Percentiles rank a stretch among this genome's conserved stretches.
phyloP scores from a whole-genome alignment of 2,888 invertebrate genomes.

The Andrena minutula region DNA sequence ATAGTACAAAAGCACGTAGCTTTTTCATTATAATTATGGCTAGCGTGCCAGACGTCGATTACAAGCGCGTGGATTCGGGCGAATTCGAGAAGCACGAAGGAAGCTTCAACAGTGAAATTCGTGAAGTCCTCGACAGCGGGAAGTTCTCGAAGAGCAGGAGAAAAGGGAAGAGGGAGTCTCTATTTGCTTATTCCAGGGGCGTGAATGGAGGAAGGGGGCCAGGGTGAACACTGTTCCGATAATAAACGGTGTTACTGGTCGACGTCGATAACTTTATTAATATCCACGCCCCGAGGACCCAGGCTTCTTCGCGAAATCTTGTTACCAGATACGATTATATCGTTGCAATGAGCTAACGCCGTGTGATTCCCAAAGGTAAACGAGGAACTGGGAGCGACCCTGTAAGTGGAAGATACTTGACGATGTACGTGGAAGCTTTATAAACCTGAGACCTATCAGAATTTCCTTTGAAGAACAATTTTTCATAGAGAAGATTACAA shows the following conservation, averaged over 20 bases:
- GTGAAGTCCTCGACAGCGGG: not conserved
- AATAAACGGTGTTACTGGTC: conserved; percentile 39
- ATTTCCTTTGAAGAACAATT: no score
- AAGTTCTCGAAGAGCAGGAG: conserved; percentile 4
- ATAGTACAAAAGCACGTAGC: no score
- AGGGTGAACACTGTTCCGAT: conserved; percentile 20
- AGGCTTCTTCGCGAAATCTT: conserved; percentile 20
- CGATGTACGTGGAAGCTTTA: no score
- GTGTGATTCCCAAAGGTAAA: not conserved
- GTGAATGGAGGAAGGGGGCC: conserved; percentile 31
- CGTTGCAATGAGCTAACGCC: conserved; percentile 12
- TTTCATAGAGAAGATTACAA: no score
- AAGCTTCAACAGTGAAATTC: not conserved
- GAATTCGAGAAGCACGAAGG: not conserved
- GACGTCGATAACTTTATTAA: conserved; percentile 54
- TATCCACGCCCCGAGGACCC: conserved; percentile 11
- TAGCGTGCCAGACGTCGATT: not conserved
- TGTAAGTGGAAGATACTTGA: no score
- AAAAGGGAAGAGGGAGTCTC: not conserved
- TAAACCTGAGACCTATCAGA: no score
- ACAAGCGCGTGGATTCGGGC: not conserved
- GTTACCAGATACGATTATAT: conserved; percentile 20
- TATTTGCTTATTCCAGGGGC: conserved; percentile 32
- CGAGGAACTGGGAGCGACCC: not conserved
- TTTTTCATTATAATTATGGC: no score